These are phyloP conservation scores for Barypeithes pellucidus DNA, from an alignment of 2,888 invertebrate genomes.

Conservation along the genomic window DNA sequence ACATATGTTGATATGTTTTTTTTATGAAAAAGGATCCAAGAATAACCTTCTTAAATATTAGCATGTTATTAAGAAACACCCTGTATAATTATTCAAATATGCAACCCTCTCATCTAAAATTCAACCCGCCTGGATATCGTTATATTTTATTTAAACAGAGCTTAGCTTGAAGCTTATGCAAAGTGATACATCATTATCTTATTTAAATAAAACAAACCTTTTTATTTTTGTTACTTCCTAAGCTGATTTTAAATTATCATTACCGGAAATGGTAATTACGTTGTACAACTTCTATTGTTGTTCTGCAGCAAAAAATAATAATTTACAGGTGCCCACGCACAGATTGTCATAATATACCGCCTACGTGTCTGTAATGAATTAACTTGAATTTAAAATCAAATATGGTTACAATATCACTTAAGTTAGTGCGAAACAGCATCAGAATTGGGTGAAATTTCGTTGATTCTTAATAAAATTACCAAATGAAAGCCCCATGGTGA, in stretches of 20 bases:
- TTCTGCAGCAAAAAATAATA: constrained; percentile 44
- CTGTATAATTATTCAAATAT: too few species aligned
- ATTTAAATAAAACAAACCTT: not conserved
- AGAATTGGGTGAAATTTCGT: too few species aligned
- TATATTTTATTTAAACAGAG: too few species aligned
- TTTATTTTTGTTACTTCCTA: constrained; percentile 9
- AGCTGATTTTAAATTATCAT: constrained; percentile 10
- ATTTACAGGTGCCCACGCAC: constrained; percentile 49
- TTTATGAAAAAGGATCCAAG: too few species aligned
- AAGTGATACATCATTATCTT: not conserved
- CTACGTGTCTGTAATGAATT: constrained; percentile 42
- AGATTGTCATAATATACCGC: constrained; percentile 36
- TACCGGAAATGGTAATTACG: constrained; percentile 49
- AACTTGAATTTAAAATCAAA: constrained; percentile 38
- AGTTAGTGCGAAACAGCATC: not conserved
- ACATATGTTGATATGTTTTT: too few species aligned
- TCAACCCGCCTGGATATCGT: too few species aligned
- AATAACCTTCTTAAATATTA: too few species aligned
- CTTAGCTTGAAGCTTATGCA: too few species aligned
- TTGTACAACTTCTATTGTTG: constrained; percentile 41
- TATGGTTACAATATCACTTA: not conserved
- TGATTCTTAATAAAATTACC: too few species aligned
- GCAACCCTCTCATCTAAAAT: too few species aligned
- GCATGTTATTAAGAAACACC: too few species aligned
- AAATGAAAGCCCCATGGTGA: too few species aligned